Percentiles rank a stretch among this genome's conserved stretches.
Conservation (phyloP, 2,797 vertebrate genomes). For the Anableps anableps region DNA sequence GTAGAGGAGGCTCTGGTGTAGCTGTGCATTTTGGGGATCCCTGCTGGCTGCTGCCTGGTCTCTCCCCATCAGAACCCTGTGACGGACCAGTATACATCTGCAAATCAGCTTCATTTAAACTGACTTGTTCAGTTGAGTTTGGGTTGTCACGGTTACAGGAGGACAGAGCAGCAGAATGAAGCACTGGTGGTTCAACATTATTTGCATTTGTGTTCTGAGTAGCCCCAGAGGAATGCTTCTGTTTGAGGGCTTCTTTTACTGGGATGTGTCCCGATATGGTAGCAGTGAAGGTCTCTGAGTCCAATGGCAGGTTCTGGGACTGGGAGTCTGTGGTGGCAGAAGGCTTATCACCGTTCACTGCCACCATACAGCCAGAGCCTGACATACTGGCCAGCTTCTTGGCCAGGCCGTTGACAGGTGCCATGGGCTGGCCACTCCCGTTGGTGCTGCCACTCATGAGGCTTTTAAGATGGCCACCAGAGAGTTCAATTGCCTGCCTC, state of each 20-base stretch:
- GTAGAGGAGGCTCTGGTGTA: conserved; percentile 46
- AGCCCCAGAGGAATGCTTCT: conserved; percentile 75
- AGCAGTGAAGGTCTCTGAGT: conserved; percentile 69
- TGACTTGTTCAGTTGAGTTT: conserved; percentile 53
- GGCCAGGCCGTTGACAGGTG: conserved; percentile 94
- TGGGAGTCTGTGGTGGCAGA: conserved; percentile 75
- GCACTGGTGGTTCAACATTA: conserved; percentile 60
- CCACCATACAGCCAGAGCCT: conserved; percentile 82
- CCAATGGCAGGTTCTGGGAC: conserved; percentile 74
- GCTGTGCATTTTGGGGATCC: conserved; percentile 53
- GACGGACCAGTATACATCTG: conserved; percentile 55
- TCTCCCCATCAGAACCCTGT: conserved; percentile 57
- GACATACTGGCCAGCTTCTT: conserved; percentile 90
- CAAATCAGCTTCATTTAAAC: conserved; percentile 54
- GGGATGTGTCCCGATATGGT: conserved; percentile 85
- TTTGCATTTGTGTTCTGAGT: conserved; percentile 67
- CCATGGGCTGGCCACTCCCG: conserved; percentile 84
- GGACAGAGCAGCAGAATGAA: conserved; percentile 63
- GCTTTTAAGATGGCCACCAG: conserved; percentile 92
- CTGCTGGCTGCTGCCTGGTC: conserved; percentile 67
- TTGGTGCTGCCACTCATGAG: conserved; percentile 88
- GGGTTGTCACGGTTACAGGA: conserved; percentile 58
- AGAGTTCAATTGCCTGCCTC: conserved; percentile 91
- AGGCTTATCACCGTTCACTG: conserved; percentile 81
- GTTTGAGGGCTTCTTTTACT: conserved; percentile 84